phyloP scores from a whole-genome alignment of 2,888 invertebrate species.

The Ephialtes manifestator region DNA sequence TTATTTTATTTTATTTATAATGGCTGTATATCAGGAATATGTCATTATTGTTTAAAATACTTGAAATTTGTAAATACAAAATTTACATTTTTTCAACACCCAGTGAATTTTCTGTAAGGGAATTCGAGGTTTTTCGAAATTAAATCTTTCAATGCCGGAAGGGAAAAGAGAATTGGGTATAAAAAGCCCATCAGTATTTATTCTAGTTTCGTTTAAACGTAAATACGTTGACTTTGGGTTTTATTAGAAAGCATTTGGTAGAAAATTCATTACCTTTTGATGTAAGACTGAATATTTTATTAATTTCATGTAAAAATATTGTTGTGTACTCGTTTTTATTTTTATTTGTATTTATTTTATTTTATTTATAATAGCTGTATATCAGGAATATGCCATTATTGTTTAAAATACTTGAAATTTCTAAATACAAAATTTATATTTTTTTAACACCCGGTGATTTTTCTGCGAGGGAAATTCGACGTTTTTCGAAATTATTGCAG shows the following conservation, averaged over 20 bases:
- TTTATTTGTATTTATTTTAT: no score
- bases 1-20: background rate
- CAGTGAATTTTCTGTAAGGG: conserved; percentile 19
- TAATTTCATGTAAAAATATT: background rate
- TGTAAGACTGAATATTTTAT: background rate
- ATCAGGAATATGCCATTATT: no score
- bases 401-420: no score
- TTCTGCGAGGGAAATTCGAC: conserved; percentile 15
- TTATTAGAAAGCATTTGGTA: background rate
- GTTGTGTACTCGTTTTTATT: background rate
- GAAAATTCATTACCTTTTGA: background rate
- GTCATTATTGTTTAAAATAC: no score
- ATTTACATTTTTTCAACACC: background rate
- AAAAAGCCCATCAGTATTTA: background rate
- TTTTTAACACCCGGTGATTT: conserved; percentile 1
- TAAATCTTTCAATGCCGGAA: conserved; percentile 23
- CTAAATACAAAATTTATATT: no score
- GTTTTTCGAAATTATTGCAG: conserved; percentile 33
- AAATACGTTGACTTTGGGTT: background rate
- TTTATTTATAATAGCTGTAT: no score
- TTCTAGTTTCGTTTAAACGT: background rate
- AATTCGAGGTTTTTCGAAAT: conserved; percentile 32
- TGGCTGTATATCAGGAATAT: no score
- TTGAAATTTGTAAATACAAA: no score
- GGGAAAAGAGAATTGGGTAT: background rate